Percentiles rank a stretch among this genome's conserved stretches.
These are phyloP conservation scores for Harlomillsia oculata DNA, from an alignment of 1,140 invertebrate species.

Conservation along the genomic window DNA sequence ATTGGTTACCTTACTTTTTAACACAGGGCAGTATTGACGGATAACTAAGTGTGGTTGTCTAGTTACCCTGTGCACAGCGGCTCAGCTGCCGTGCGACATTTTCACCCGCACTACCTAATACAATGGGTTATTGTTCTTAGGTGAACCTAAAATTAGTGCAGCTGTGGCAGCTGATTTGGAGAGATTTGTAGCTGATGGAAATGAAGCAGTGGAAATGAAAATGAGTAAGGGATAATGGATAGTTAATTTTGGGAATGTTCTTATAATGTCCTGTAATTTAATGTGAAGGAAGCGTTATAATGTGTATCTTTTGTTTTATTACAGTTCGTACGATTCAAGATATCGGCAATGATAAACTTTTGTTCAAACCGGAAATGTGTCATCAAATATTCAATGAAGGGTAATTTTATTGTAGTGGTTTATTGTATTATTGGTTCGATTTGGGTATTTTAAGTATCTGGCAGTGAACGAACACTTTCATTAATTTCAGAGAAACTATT, in stretches of 20 bases:
- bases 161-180: slow-evolving; percentile 25
- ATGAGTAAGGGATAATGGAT: slow-evolving; percentile 49
- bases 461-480: no score
- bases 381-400: slow-evolving; percentile 87
- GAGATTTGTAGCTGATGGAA: slow-evolving; percentile 52
- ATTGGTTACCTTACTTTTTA: no score
- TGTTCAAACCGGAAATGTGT: slow-evolving; percentile 78
- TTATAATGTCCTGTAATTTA: slow-evolving; percentile 7
- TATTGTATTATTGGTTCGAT: slow-evolving; percentile 21
- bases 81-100: no score
- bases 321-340: slow-evolving; percentile 58
- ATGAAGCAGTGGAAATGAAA: slow-evolving; percentile 67
- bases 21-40: no score
- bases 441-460: not conserved
- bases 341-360: slow-evolving; percentile 57
- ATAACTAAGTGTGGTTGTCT: no score
- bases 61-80: no score
- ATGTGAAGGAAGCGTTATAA: not conserved
- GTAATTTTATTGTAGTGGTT: slow-evolving; percentile 41
- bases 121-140: slow-evolving; percentile 2
- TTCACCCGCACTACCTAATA: no score
- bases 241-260: not conserved
- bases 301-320: not conserved
- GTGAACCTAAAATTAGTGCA: slow-evolving; percentile 9
- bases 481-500: slow-evolving; percentile 69